A percentile compares a stretch with the other conserved stretches of the same genome.
phyloP scores from a whole-genome alignment of 64 coral and sea anemone genomes.

The Dendrophyllia cribrosa region DNA sequence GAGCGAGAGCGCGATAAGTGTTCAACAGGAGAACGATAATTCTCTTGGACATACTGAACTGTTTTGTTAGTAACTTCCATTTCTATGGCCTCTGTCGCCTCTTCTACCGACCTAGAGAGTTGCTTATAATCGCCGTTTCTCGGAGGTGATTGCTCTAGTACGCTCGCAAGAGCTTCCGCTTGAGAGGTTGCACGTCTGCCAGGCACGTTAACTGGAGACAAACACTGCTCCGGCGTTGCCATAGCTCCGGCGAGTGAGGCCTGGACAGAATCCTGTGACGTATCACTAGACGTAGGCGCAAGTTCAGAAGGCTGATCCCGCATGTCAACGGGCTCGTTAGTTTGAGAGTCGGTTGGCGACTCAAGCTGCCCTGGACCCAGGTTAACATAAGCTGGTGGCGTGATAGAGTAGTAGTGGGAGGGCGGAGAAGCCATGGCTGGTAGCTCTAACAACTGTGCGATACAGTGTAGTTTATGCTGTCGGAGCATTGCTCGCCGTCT shows the following conservation, averaged over 20 bases:
- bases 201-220: conserved; percentile 42
- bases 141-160: conserved; percentile 85
- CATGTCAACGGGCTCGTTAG: conserved; percentile 17
- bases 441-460: conserved; percentile 95
- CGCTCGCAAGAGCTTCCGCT: conserved; percentile 73
- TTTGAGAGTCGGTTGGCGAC: conserved; percentile 41
- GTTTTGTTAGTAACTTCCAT: conserved; percentile 45
- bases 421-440: conserved; percentile 93
- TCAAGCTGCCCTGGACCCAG: conserved; percentile 64
- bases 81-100: conserved; percentile 81
- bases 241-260: conserved; percentile 45
- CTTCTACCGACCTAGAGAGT: conserved; percentile 68
- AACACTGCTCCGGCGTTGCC: conserved; percentile 75
- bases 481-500: conserved; percentile 86
- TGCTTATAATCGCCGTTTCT: not conserved
- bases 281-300: not conserved
- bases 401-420: conserved; percentile 91
- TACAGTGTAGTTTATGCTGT: conserved; percentile 94
- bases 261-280: conserved; percentile 1
- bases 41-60: conserved; percentile 5
- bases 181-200: conserved; percentile 62
- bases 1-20: conserved; percentile 36
- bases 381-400: conserved; percentile 88
- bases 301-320: conserved; percentile 35
- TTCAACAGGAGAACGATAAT: conserved; percentile 46